Conservation (phyloP, 2,888 invertebrate genomes). For the Conomelus anceps region DNA sequence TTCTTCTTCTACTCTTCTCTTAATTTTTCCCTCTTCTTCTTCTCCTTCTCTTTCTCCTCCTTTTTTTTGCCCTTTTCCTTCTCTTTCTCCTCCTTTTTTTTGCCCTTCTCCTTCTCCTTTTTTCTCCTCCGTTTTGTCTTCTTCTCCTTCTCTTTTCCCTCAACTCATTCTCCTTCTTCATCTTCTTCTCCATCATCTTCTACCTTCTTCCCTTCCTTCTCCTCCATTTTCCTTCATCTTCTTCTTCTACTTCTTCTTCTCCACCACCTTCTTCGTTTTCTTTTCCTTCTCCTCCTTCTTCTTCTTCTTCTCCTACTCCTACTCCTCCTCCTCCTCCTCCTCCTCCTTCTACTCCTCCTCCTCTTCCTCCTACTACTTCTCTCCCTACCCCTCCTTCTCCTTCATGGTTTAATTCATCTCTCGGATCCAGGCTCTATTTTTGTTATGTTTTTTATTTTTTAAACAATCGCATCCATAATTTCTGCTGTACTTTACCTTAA, state of each 20-base stretch:
- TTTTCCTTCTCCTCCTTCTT: neutral
- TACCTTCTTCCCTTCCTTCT: neutral
- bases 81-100: neutral
- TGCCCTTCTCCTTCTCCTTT: neutral
- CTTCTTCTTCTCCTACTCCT: too few relatives aligned
- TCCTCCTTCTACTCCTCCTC: neutral
- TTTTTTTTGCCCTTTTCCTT: neutral
- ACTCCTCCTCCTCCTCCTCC: neutral
- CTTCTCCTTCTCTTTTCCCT: too few relatives aligned
- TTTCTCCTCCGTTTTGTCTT: too few relatives aligned
- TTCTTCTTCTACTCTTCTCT: neutral
- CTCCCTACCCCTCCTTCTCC: neutral
- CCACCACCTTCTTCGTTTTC: neutral
- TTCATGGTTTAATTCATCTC: neutral
- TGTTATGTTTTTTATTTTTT: too few relatives aligned
- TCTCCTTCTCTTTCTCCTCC: too few relatives aligned
- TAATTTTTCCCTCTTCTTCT: neutral
- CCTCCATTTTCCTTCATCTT: too few relatives aligned
- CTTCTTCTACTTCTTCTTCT: neutral
- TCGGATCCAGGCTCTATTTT: too few relatives aligned
- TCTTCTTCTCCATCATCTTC: neutral
- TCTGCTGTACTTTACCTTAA: too few relatives aligned
- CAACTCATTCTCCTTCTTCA: neutral
- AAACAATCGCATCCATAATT: too few relatives aligned
- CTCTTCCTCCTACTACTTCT: too few relatives aligned